phyloP scores from a whole-genome alignment of 2,797 vertebrate species.

The Bradypodion ventrale region DNA sequence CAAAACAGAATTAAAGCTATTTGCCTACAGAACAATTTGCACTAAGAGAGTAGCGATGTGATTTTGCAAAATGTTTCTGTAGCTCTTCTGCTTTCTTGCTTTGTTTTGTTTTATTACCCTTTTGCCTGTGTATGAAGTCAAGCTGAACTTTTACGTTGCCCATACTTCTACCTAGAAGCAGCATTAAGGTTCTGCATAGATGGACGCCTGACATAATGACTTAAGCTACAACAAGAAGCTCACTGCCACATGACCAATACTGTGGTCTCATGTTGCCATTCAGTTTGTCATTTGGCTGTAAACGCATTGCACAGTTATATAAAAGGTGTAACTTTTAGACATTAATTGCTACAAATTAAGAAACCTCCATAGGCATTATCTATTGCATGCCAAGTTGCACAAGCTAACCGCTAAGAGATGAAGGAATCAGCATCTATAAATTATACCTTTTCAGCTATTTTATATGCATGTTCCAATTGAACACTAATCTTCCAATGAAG shows the following conservation, averaged over 20 bases:
- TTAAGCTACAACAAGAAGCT: no score
- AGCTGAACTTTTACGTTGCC: background rate
- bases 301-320: no score
- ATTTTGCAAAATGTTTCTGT: background rate
- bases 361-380: no score
- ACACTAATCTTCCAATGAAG: background rate
- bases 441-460: no score
- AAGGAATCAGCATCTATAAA: no score
- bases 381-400: no score
- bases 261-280: no score
- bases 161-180: background rate
- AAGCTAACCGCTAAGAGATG: no score
- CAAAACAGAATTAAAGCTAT: slow-evolving; percentile 32
- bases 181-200: background rate
- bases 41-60: background rate
- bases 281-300: no score
- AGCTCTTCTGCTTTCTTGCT: background rate
- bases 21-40: background rate
- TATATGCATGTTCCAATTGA: background rate
- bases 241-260: no score
- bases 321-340: no score
- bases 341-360: no score
- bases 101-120: background rate
- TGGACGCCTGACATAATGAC: background rate
- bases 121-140: background rate